Base-by-base conservation (phyloP, 2,797 vertebrate species). In the Gorsachius magnificus region DNA sequence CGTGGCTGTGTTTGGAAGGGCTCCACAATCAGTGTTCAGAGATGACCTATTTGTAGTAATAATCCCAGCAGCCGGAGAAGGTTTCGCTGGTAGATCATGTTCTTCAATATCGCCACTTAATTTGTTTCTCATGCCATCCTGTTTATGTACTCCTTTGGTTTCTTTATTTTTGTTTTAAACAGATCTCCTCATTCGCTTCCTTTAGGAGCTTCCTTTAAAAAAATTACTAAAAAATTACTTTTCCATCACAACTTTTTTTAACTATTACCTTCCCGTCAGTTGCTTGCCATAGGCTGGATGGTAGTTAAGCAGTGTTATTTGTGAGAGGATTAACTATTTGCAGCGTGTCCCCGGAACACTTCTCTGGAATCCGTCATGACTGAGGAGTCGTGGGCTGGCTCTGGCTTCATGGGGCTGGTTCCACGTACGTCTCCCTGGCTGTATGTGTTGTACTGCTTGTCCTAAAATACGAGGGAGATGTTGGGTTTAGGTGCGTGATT, bases 21-120 rank as follows among this genome's bases (percentile, higher is more conserved):
- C 82, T 95, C 36, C 50, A 25, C 72, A 1, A 3, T 19, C 3
- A 1, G 12, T 33, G 68, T 19, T 66, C 78, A 29, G 28, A 89
- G 64, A 5, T 95, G 94, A 95, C 83, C 93, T 89, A n/a, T 90
- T 95, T 97, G 96, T 93, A 46, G 71, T 33, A n/a, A 61, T 69
- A 66, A 84, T 84, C 79, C 76, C 78, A 13, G 77, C 93, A 50
- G 84, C 20, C 4, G 0, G 48, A 38, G 63, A 8, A 64, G n/a
- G 70, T 64, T 86, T 83, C 9, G 5, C 53, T 70, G 9, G 38
- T 5, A 10, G 45, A 53, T 91, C n/a, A 2, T 28, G 8, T 45
- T 81, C 77, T 82, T 78, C 79, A 50, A 0, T 77, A 82, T 82
- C 81, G 43, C 70, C 45, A 7, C 41, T 81, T 50, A 16, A 5